Base-by-base conservation (phyloP, 2,797 vertebrate species). In the Micropoecilia bifurca region DNA sequence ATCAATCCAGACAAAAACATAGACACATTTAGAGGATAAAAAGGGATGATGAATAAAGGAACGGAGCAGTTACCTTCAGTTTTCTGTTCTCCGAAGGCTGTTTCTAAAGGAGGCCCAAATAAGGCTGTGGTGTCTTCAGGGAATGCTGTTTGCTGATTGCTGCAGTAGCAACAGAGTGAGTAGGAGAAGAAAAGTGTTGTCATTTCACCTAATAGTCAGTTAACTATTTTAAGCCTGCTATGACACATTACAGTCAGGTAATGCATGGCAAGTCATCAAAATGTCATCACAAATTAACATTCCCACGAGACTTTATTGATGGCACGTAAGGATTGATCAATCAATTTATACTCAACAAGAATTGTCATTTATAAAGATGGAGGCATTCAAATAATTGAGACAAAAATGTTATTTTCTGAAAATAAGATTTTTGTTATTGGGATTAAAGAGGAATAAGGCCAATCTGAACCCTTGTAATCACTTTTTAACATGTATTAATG, bases 101-200 rank as follows among this genome's bases (percentile, higher is more conserved):
- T 97, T 85, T 99, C 98, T 92, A 99, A 88, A 0, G 98, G 97
- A 90, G 98, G 98, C 79, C 98, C 98, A 41, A 99, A 99, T 92
- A 99, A 97, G 16, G 95, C 95, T 0, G 93, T 90, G 0, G 96
- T 87, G 66, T 99, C 97, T 75, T 97, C 97, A 25, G 90, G 84
- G 69, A 94, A 74, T 28, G 96, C 83, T 84, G 92, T 87, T 81
- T 91, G 96, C 93, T 95, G 97, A 94, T 95, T 97, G 94, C 83
- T 83, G 79, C 4, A 43, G 30, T 57, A 86, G 25, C 73, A 48
- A 50, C 16, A 50, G 16, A 39, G 36, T 20, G 8, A 57, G 39
- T 57, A 13, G 28, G 25, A 55, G 18, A 39, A 41, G 72, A 39
- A 45, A 45, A 18, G 25, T 41, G 39, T 30, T 72, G 30, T 8